A percentile compares a stretch with the other conserved stretches of the same genome.
Evolutionary conservation across 2,113 vertebrate genomes (phyloP).

Genomic region (Donacobius atricapilla): DNA sequence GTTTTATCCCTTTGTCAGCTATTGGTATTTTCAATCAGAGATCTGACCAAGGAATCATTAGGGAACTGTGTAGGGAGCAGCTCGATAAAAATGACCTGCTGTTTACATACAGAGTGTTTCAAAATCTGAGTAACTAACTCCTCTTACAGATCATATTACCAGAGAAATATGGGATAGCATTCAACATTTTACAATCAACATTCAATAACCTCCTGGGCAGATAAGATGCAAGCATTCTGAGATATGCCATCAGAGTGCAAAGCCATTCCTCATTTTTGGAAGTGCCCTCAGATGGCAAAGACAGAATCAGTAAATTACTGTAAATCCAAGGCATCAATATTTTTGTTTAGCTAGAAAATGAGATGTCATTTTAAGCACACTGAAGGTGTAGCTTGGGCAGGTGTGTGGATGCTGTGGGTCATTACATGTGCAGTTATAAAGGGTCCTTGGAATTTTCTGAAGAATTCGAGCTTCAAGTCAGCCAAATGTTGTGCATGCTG

Average conservation of each 20-base stretch:
- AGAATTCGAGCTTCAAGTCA: neutral
- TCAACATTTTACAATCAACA: neutral
- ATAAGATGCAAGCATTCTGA: neutral
- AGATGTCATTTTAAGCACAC: neutral
- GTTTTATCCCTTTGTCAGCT: constrained; percentile 51
- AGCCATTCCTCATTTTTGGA: neutral
- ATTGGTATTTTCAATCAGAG: constrained; percentile 10
- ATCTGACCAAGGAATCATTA: neutral
- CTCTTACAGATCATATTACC: neutral
- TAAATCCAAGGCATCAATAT: neutral
- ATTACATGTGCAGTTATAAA: neutral
- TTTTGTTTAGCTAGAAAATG: constrained; percentile 11
- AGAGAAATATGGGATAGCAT: neutral
- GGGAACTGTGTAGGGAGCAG: neutral
- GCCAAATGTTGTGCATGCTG: neutral
- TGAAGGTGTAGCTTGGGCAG: neutral
- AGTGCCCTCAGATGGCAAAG: neutral
- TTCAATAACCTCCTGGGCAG: neutral
- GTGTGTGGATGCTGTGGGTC: neutral
- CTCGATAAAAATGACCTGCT: constrained; percentile 33
- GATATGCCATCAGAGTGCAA: neutral
- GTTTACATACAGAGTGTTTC: neutral
- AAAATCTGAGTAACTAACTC: neutral
- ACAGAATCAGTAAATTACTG: constrained; percentile 14
- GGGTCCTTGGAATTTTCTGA: neutral